These are phyloP conservation scores for Lasius fuliginosus DNA, from an alignment of 2,888 invertebrate species.

Conservation along the genomic window DNA sequence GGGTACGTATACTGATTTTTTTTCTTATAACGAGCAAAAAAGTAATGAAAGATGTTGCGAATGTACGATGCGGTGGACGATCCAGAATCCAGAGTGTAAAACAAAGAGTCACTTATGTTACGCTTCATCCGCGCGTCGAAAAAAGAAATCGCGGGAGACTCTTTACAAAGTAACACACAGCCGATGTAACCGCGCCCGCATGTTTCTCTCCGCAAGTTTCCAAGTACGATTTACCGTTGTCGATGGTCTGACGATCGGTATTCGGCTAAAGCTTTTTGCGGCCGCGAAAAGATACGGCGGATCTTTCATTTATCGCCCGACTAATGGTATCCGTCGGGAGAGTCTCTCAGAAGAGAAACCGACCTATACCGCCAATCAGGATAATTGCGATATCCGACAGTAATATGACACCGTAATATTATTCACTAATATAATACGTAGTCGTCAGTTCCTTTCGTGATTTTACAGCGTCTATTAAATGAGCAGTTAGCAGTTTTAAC, in stretches of 20 bases:
- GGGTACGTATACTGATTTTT: too few species aligned
- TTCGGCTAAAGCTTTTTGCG: constrained; percentile 61
- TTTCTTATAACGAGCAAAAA: neutral
- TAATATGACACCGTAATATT: constrained; percentile 13
- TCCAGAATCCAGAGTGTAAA: constrained; percentile 1
- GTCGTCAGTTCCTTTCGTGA: neutral
- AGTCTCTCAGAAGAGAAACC: constrained; percentile 29
- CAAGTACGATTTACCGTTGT: constrained; percentile 74
- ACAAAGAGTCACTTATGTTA: constrained; percentile 36
- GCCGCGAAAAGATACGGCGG: constrained; percentile 54
- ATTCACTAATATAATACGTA: constrained; percentile 18
- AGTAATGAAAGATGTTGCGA: constrained; percentile 23
- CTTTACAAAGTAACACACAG: constrained; percentile 59
- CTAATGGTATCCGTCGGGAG: constrained; percentile 38
- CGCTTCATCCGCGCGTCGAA: constrained; percentile 53
- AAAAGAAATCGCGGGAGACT: constrained; percentile 58
- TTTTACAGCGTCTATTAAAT: constrained; percentile 24
- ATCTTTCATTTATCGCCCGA: constrained; percentile 51
- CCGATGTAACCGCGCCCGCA: constrained; percentile 32
- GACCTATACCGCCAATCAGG: constrained; percentile 22
- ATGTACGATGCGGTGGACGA: constrained; percentile 5
- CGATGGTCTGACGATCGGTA: constrained; percentile 66
- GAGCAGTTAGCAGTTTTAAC: neutral
- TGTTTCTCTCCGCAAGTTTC: constrained; percentile 68
- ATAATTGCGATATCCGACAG: constrained; percentile 17